phyloP scores from a whole-genome alignment of 2,797 vertebrate species.

The Myotis pilosus region DNA sequence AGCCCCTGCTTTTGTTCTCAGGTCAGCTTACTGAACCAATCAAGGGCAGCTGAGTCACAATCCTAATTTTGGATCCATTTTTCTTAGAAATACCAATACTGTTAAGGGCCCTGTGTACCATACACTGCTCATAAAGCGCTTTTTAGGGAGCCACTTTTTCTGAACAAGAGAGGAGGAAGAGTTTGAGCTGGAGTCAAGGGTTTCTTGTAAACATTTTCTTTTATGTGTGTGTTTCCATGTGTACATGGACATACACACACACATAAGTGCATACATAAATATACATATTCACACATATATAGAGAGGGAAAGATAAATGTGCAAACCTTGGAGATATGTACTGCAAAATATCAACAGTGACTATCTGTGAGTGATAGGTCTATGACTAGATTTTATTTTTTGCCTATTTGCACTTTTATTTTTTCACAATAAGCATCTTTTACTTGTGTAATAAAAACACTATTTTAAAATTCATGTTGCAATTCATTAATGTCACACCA shows the following conservation, averaged over 20 bases:
- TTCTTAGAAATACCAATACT: background rate
- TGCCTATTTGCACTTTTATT: background rate
- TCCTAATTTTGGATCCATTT: background rate
- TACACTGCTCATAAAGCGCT: background rate
- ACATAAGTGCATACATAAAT: background rate
- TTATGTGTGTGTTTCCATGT: background rate
- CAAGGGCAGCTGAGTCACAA: background rate
- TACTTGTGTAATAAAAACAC: background rate
- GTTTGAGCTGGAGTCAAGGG: background rate
- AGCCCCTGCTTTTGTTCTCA: background rate
- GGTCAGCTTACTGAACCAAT: background rate
- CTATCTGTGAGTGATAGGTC: background rate
- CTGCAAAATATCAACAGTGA: background rate
- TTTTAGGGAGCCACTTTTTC: background rate
- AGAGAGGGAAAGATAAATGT: background rate
- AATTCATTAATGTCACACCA: background rate
- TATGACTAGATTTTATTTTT: background rate
- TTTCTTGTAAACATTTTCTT: conserved; percentile 14
- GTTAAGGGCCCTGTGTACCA: background rate
- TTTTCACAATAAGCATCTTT: background rate
- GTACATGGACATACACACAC: too few relatives aligned
- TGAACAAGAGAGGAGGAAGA: background rate
- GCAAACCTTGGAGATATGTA: background rate
- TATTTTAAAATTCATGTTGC: background rate
- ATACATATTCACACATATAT: background rate